These are phyloP conservation scores for Nudaria mundana DNA, from an alignment of 2,888 invertebrate species.

Conservation along the genomic window DNA sequence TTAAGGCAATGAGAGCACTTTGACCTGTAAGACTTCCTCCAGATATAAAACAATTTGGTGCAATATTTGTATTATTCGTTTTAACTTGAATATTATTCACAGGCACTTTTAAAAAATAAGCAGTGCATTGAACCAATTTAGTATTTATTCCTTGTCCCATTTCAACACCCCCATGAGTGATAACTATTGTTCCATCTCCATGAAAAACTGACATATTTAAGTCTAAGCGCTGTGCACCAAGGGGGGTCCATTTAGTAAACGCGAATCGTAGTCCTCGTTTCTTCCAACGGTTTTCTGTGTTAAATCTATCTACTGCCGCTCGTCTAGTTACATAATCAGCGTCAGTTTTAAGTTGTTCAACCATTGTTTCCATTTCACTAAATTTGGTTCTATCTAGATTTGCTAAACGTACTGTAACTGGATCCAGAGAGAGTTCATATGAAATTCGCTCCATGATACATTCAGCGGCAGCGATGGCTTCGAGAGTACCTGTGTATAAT, in stretches of 20 bases:
- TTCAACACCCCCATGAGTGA: constrained; percentile 87
- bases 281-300: constrained; percentile 85
- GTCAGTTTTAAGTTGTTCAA: constrained; percentile 70
- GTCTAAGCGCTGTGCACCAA: constrained; percentile 9
- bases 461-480: constrained; percentile 47
- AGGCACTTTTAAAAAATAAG: constrained; percentile 83
- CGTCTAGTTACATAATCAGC: constrained; percentile 75
- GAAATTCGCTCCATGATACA: constrained; percentile 83
- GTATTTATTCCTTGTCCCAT: constrained; percentile 91
- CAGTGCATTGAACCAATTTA: constrained; percentile 83
- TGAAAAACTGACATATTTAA: constrained; percentile 30
- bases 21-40: constrained; percentile 81
- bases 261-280: constrained; percentile 83
- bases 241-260: constrained; percentile 79
- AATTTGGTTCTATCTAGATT: constrained; percentile 66
- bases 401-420: constrained; percentile 72
- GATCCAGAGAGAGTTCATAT: constrained; percentile 74
- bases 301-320: constrained; percentile 74
- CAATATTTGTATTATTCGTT: constrained; percentile 78
- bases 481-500: constrained; percentile 72
- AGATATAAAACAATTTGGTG: constrained; percentile 83
- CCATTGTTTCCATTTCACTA: constrained; percentile 57
- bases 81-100: constrained; percentile 84
- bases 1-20: constrained; percentile 35
- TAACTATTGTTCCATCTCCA: constrained; percentile 84